phyloP scores from a whole-genome alignment of 2,797 vertebrate genomes.

The Pangasius sanitwongsei region DNA sequence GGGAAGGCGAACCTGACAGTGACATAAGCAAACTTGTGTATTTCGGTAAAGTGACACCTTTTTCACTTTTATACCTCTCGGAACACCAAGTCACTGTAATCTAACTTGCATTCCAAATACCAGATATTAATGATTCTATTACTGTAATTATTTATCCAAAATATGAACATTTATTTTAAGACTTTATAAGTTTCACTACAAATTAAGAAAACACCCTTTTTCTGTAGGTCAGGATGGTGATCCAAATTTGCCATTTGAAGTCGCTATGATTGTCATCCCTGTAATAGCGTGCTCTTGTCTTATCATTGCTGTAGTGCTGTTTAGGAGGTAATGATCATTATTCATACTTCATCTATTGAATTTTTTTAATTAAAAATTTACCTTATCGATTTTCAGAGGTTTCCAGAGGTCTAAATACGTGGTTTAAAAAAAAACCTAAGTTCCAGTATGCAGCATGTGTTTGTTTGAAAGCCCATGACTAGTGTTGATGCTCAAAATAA shows the following conservation, averaged over 20 bases:
- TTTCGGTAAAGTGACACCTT: conserved; percentile 25
- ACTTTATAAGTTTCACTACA: background rate
- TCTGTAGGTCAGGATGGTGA: conserved; percentile 22
- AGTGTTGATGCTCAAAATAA: background rate
- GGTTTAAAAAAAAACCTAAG: background rate
- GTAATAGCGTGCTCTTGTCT: conserved; percentile 39
- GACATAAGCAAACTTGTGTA: background rate
- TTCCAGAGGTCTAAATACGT: background rate
- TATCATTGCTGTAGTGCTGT: conserved; percentile 38
- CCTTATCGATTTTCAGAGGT: background rate
- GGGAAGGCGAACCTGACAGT: background rate
- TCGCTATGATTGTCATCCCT: conserved; percentile 37
- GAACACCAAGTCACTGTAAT: background rate
- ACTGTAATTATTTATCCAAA: background rate
- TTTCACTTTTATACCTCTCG: background rate
- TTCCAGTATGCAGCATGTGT: background rate
- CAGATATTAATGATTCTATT: background rate
- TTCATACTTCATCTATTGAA: background rate
- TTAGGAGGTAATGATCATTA: conserved; percentile 54
- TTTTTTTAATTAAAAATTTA: background rate
- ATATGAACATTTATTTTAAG: background rate
- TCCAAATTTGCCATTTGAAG: rapidly evolving
- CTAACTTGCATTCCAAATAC: background rate
- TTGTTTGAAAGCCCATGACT: background rate
- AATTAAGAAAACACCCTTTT: background rate